Conservation (phyloP, 2,797 vertebrate species). For the Chrosomus eos region DNA sequence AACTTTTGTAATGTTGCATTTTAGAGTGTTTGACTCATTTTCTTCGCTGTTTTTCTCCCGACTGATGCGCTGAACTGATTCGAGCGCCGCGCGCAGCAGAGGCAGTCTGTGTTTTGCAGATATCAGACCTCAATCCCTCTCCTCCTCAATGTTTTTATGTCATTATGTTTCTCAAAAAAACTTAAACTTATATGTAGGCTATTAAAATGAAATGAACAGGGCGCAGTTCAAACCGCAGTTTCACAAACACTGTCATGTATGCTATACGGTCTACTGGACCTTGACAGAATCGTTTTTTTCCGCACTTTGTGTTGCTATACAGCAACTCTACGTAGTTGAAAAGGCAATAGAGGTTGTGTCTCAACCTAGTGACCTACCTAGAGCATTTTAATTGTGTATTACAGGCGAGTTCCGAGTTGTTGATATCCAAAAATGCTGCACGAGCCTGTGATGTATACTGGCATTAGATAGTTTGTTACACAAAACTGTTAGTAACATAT, state of each 20-base stretch:
- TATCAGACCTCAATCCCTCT: not conserved
- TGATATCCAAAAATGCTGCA: not conserved
- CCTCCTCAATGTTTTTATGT: not conserved
- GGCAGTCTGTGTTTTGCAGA: not conserved
- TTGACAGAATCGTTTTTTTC: not conserved
- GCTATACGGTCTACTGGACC: conserved; percentile 29
- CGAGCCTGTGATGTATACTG: not conserved
- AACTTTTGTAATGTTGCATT: not conserved
- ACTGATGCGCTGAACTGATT: conserved; percentile 27
- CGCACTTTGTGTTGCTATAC: not conserved
- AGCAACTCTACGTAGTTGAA: not conserved
- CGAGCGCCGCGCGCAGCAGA: not conserved
- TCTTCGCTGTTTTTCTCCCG: not conserved
- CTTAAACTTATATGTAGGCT: not conserved
- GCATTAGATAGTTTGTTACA: not conserved
- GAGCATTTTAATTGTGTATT: not conserved
- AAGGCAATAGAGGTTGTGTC: not conserved
- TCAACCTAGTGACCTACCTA: not conserved
- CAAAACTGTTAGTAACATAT: not conserved
- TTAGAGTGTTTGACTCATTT: not conserved
- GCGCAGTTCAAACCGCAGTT: conserved; percentile 5
- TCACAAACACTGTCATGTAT: not conserved
- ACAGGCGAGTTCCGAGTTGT: not conserved
- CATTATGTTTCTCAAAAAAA: not conserved
- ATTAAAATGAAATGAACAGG: not conserved